Conservation (phyloP, 2,888 invertebrate genomes). For the Dendrolimus pini region DNA sequence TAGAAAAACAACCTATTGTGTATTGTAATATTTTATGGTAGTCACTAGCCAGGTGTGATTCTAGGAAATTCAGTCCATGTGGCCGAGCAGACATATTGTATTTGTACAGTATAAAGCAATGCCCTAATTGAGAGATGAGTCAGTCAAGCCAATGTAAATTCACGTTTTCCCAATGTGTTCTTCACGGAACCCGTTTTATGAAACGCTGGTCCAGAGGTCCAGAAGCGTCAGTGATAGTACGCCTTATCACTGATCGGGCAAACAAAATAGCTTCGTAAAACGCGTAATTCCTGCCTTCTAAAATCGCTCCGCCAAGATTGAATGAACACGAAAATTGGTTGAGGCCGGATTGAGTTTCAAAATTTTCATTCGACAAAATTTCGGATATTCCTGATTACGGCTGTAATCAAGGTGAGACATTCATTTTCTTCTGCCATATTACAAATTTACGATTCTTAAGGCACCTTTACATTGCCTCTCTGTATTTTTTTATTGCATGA, state of each 20-base stretch:
- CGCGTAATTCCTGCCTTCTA: slow-evolving; percentile 5
- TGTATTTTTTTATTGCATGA: not conserved
- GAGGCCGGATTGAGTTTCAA: slow-evolving; percentile 2
- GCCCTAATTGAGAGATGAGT: too few species aligned
- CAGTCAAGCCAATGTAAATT: too few species aligned
- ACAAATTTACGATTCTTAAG: not conserved
- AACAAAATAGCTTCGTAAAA: slow-evolving; percentile 20
- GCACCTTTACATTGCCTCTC: not conserved
- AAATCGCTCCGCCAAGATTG: slow-evolving; percentile 8
- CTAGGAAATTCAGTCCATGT: too few species aligned
- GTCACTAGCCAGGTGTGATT: too few species aligned
- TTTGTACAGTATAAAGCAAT: too few species aligned
- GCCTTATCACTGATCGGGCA: slow-evolving; percentile 18
- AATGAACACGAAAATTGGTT: slow-evolving; percentile 5
- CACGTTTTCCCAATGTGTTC: too few species aligned
- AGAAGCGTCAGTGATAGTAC: too few species aligned
- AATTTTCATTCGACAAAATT: slow-evolving; percentile 1
- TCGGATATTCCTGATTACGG: not conserved
- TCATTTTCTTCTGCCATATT: not conserved
- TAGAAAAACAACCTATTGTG: too few species aligned
- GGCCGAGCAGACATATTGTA: too few species aligned
- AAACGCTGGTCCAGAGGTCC: too few species aligned
- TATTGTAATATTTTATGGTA: too few species aligned
- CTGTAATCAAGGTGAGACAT: not conserved
- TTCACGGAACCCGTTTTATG: too few species aligned